Evolutionary conservation across 2,797 vertebrate genomes (phyloP), one percentile per base, ranked within the genome.

Genomic region (Anomalospiza imberbis): DNA sequence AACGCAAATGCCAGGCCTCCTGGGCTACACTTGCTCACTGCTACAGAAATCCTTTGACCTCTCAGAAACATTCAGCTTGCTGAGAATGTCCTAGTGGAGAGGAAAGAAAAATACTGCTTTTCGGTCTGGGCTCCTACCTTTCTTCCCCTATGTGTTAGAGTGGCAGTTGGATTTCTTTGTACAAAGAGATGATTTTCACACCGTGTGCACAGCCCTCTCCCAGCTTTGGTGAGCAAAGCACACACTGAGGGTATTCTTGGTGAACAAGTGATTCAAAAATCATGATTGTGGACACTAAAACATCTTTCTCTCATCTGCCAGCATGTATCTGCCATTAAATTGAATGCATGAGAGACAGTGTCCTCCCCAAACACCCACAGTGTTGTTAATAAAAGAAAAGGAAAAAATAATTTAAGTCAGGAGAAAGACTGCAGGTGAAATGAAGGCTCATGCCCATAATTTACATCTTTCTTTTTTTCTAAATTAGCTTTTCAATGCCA

Each of bases 11-110:
- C 57, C 85, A 93, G 72, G 76, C 65, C 93, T 85, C 68, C 38
- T 94, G 88, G 75, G 65, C 28, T 42, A 20, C 66, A 28, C 68
- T 89, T 3, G 2, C n/a, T 71, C 70, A 3, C 44, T 68, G 58
- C 55, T 94, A 72, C 70, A 72, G 65, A 94, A 89, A 91, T 68
- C 70, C 36, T 55, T 65, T 88, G 83, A 89, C 73, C 54, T 91
- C 93, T 86, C 48, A 55, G 54, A 94, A 94, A 50, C 14, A 48
- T 74, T 83, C 47, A 47, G 47, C 38, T 85, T 91, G 44, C 73
- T 84, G 34, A 16, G 91, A 74, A 81, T 78, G 28, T 63, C 31
- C 47, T 70, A 53, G 29, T 45, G n/a, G 4, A 71, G 21, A 62
- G 66, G 17, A 61, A 79, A 74, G 57, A 60, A 60, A 50, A 62